phyloP scores from a whole-genome alignment of 2,113 vertebrate species.

The Sarotherodon lohbergeri region DNA sequence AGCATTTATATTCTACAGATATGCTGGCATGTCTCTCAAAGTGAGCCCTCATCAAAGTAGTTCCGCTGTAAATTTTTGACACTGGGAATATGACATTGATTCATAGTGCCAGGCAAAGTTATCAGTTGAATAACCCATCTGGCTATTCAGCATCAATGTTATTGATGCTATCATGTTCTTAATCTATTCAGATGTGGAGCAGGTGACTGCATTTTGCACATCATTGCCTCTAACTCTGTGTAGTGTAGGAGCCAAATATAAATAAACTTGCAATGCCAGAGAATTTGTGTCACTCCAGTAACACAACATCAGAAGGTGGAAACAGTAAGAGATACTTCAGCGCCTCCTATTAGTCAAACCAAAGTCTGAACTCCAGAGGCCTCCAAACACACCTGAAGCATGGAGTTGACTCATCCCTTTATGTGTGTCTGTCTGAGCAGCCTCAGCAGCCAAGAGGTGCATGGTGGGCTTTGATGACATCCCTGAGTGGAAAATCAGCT shows the following conservation, averaged over 20 bases:
- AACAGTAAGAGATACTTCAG: slow-evolving; percentile 47
- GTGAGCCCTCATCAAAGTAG: background rate
- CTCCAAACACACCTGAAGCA: slow-evolving; percentile 40
- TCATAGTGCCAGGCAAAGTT: background rate
- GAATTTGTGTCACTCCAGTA: slow-evolving; percentile 8
- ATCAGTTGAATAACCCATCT: background rate
- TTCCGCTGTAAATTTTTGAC: background rate
- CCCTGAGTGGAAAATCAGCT: slow-evolving; percentile 33
- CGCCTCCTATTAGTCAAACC: slow-evolving; percentile 35
- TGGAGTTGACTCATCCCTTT: slow-evolving; percentile 38
- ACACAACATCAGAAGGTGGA: slow-evolving; percentile 53
- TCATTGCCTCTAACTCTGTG: background rate
- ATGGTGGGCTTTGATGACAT: slow-evolving; percentile 37
- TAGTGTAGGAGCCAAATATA: slow-evolving; percentile 10
- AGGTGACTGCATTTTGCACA: background rate
- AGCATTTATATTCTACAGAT: background rate
- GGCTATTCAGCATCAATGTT: background rate
- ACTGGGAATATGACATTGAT: background rate
- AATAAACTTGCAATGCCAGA: background rate
- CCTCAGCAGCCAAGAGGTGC: background rate
- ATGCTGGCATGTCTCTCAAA: background rate
- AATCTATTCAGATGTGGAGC: background rate
- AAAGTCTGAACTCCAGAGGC: slow-evolving; percentile 32
- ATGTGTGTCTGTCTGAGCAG: background rate
- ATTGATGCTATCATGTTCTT: background rate